Conservation (phyloP, 2,113 vertebrate species). For the Acrocephalus arundinaceus region DNA sequence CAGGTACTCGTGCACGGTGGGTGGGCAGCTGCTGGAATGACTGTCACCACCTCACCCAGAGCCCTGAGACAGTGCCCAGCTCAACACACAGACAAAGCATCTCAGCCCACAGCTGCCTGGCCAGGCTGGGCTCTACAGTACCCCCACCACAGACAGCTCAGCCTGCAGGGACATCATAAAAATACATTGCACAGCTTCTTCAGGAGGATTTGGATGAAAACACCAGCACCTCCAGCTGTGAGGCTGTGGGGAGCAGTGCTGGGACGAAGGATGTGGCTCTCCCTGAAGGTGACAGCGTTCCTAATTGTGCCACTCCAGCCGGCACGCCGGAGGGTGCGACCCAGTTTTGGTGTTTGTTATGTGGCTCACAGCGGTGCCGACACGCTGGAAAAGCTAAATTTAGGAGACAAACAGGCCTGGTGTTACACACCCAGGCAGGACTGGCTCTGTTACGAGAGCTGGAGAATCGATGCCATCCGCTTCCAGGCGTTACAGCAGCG, state of each 20-base stretch:
- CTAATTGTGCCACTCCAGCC: not conserved
- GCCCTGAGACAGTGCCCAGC: not conserved
- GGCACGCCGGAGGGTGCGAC: conserved; percentile 8
- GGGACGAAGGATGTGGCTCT: not conserved
- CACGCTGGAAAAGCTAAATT: conserved; percentile 28
- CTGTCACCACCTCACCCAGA: not conserved
- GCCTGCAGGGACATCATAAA: not conserved
- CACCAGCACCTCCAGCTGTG: not conserved
- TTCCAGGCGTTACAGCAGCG: not conserved
- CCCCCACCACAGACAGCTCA: not conserved
- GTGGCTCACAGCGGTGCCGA: not conserved
- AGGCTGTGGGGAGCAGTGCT: not conserved
- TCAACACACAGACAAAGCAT: not conserved
- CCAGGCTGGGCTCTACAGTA: not conserved
- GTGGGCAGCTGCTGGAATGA: not conserved
- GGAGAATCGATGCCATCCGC: not conserved
- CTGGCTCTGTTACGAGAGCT: not conserved
- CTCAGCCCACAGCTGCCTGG: not conserved
- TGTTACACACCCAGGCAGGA: not conserved
- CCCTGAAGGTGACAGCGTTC: not conserved
- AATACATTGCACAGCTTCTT: not conserved
- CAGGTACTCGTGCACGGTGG: not conserved
- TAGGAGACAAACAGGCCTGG: not conserved
- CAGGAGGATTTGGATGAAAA: not conserved
- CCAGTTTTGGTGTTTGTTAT: not conserved